These are phyloP conservation scores for Petrocephalus schoutedeni DNA, from an alignment of 2,797 vertebrate species.

Conservation along the genomic window DNA sequence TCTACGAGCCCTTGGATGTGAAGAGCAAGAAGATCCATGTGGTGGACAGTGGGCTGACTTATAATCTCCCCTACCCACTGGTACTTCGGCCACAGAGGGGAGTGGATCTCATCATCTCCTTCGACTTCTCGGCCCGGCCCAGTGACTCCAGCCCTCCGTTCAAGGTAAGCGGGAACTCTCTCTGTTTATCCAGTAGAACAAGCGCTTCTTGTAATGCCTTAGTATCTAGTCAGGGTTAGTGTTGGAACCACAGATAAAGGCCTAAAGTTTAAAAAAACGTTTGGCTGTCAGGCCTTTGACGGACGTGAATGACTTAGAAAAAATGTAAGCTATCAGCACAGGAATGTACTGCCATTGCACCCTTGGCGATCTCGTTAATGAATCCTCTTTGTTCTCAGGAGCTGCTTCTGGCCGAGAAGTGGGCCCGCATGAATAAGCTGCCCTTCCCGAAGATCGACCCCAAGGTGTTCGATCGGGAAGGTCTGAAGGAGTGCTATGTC, in stretches of 20 bases:
- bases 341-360: background rate
- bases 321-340: background rate
- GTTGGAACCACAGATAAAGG: background rate
- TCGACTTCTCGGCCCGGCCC: conserved; percentile 93
- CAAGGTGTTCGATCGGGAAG: conserved; percentile 91
- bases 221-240: background rate
- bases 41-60: conserved; percentile 94
- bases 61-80: conserved; percentile 90
- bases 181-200: background rate
- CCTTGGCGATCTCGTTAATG: background rate
- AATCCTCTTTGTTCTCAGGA: conserved; percentile 62
- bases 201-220: background rate
- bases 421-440: conserved; percentile 97
- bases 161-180: conserved; percentile 67
- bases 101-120: conserved; percentile 91
- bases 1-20: conserved; percentile 94
- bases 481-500: conserved; percentile 91
- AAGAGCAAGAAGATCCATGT: conserved; percentile 98
- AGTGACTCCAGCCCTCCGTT: conserved; percentile 95
- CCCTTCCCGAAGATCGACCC: conserved; percentile 95
- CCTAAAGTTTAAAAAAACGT: background rate
- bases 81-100: conserved; percentile 83
- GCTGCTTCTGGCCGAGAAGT: conserved; percentile 92
- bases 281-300: background rate
- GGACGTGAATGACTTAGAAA: background rate